Base-by-base conservation (phyloP, 2,888 invertebrate genomes). In the Eupithecia abbreviata region DNA sequence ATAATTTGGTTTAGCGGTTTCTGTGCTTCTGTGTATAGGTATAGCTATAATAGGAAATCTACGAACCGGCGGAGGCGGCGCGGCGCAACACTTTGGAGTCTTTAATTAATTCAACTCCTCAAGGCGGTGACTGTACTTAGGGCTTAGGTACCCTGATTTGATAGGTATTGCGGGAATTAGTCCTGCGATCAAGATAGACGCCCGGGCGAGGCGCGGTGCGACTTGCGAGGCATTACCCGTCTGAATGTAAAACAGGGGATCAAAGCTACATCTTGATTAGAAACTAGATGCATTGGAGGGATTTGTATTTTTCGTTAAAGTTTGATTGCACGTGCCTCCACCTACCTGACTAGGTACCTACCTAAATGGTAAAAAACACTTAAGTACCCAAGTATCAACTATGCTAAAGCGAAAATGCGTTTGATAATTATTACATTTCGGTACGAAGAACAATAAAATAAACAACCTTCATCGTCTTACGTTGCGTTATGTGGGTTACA, bases 251-350 rank as follows among this genome's bases (percentile, higher is more conserved):
- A 70, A 72, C 68, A 47, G 68, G 72, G 55, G 62, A 62, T 62
- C 49, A 73, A 76, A 72, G 76, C 66, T 47, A 65, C 68, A 78
- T 78, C 78, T 74, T 74, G 78, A 78, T 74, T 78, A 72, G 74
- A 42, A 47, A 67, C 71, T 55, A 41, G 49, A 62, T 77, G 71
- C 41, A 13, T 74, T 62, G 43, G 51, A 42, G 65, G 18, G 70
- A 74, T 62, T 58, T 55, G 67, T 43, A 65, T 49, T 70, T 47
- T 51, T 62, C 6, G 58, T 3, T 2, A 18, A 41, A 6, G 47
- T 55, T 42, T 18, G 41, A 15, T 66, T 42, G 13, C 42, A 41
- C 15, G 55, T 6, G 51, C 55, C n/a, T 2, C 9, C 47, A 47
- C 43, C 43, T 43, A 6, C 7, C 4, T 43, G 4, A 6, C 7